Conservation (phyloP, 2,888 invertebrate species). For the Cryptocephalus moraei region DNA sequence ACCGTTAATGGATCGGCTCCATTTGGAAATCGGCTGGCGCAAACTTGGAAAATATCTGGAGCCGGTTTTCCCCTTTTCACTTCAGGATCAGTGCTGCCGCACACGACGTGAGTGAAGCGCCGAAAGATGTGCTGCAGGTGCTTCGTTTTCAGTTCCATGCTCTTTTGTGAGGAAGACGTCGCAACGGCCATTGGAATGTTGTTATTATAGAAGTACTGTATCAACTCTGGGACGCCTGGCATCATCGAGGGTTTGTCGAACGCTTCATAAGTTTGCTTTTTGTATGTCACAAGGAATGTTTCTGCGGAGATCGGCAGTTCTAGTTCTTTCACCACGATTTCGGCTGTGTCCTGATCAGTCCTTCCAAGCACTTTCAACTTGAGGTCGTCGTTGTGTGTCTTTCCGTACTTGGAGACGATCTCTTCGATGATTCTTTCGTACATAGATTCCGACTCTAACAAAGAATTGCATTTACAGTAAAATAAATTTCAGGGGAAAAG, state of each 20-base stretch:
- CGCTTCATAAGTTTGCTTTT: slow-evolving; percentile 35
- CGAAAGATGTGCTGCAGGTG: slow-evolving; percentile 40
- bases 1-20: slow-evolving; percentile 36
- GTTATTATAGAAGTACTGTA: slow-evolving; percentile 46
- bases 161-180: slow-evolving; percentile 50
- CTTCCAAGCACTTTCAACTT: slow-evolving; percentile 45
- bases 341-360: slow-evolving; percentile 42
- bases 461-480: background rate
- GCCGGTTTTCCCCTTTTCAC: slow-evolving; percentile 60
- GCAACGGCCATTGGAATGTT: slow-evolving; percentile 59
- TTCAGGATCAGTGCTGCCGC: slow-evolving; percentile 54
- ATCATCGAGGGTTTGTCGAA: slow-evolving; percentile 48
- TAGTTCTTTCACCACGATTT: slow-evolving; percentile 44
- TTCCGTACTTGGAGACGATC: slow-evolving; percentile 61
- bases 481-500: too few relatives aligned
- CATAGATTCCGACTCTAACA: slow-evolving; percentile 72
- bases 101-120: slow-evolving; percentile 48
- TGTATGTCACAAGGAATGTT: slow-evolving; percentile 46
- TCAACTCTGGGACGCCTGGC: slow-evolving; percentile 41
- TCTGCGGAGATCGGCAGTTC: slow-evolving; percentile 50
- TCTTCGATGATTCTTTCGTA: slow-evolving; percentile 66
- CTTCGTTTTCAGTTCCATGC: slow-evolving; percentile 46
- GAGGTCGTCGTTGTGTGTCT: slow-evolving; percentile 64
- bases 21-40: slow-evolving; percentile 48
- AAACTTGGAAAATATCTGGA: slow-evolving; percentile 58